Evolutionary conservation across 2,888 invertebrate species (phyloP).

Genomic region (Lampropteryx suffumata): DNA sequence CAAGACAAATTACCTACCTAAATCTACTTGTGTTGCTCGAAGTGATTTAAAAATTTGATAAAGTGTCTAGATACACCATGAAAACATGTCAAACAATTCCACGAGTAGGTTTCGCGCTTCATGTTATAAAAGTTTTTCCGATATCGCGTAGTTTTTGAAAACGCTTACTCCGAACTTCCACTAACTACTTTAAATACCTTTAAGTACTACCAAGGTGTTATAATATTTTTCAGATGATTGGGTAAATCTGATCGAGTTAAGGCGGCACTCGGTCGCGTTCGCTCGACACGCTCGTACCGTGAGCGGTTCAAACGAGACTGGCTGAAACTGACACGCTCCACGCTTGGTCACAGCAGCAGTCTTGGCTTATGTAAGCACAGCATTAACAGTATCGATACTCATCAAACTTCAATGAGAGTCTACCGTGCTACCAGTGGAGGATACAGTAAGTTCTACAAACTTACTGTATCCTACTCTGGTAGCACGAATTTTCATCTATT

Average conservation of each 20-base stretch:
- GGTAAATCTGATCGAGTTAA: constrained; percentile 16
- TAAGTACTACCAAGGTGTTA: constrained; percentile 13
- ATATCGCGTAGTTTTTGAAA: constrained; percentile 15
- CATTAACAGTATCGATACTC: constrained; percentile 27
- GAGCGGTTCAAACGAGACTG: constrained; percentile 64
- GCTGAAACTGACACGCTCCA: constrained; percentile 42
- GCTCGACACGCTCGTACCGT: constrained; percentile 54
- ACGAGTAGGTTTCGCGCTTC: constrained; percentile 45
- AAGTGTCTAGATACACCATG: constrained; percentile 1
- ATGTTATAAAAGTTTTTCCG: too few species aligned
- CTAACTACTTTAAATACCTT: background rate
- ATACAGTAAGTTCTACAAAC: too few species aligned
- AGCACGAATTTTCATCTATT: too few species aligned
- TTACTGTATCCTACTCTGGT: too few species aligned
- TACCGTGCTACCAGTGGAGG: too few species aligned
- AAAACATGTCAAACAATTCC: constrained; percentile 31
- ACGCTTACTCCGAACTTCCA: background rate
- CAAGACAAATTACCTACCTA: too few species aligned
- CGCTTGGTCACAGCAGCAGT: constrained; percentile 30
- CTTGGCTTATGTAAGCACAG: constrained; percentile 46
- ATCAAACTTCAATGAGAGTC: constrained; percentile 23
- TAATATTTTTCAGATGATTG: constrained; percentile 6
- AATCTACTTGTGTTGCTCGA: too few species aligned
- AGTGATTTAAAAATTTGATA: too few species aligned
- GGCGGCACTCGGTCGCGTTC: constrained; percentile 30